A percentile compares a stretch with the other conserved stretches of the same genome.
Evolutionary conservation across 1,140 invertebrate genomes (phyloP).

Genomic region (Bombus huntii): DNA sequence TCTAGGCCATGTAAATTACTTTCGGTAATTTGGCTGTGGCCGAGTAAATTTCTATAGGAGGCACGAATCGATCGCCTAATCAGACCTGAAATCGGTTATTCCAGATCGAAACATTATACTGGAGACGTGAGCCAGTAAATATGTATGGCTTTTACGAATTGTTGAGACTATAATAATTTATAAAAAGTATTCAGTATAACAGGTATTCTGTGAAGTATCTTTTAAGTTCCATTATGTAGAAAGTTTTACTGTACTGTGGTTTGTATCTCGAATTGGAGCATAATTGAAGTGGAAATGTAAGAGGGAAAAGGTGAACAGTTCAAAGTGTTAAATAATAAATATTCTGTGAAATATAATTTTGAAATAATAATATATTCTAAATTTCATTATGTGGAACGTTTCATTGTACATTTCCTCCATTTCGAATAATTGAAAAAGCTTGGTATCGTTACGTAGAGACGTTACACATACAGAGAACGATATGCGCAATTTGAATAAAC

Average conservation of each 20-base stretch:
- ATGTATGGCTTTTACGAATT: background rate
- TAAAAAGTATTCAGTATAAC: background rate
- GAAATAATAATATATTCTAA: background rate
- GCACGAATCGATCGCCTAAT: constrained; percentile 1
- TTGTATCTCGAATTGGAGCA: no score
- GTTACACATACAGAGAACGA: background rate
- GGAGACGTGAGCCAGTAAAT: background rate
- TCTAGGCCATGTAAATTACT: constrained; percentile 50
- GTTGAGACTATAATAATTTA: background rate
- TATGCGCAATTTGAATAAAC: no score
- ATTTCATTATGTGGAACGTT: background rate
- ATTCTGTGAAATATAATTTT: background rate
- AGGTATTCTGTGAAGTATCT: no score
- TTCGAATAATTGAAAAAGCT: background rate
- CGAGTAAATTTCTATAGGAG: constrained; percentile 20
- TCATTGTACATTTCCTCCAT: background rate
- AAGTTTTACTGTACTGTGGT: no score
- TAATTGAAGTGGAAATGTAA: no score
- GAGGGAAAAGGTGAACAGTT: no score
- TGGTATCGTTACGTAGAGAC: background rate
- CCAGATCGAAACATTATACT: background rate
- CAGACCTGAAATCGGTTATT: background rate
- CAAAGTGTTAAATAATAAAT: no score
- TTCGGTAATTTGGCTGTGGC: constrained; percentile 32
- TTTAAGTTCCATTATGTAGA: no score